Base-by-base conservation (phyloP, 2,797 vertebrate species). In the Accipiter fasciatus region DNA sequence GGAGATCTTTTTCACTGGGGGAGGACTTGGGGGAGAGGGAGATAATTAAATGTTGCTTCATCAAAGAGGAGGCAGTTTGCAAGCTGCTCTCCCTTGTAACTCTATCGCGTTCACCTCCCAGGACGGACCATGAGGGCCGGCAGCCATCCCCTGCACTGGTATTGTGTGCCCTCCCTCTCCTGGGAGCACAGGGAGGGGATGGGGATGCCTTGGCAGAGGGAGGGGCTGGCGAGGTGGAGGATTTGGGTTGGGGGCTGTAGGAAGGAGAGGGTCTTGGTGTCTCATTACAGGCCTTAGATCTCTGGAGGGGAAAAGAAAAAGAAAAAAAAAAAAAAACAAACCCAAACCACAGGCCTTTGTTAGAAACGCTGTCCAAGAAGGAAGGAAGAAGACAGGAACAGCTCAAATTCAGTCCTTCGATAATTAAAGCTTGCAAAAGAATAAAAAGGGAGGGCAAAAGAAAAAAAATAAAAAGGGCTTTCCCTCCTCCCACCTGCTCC, bases 61-160 rank as follows among this genome's bases (percentile, higher is more conserved):
- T 99, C 99, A 99, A 98, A 98, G 98, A 97, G 69, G 98, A 98
- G 98, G 98, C 98, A 98, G 98, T 98, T 98, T 98, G 98, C 99
- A 99, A 99, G 99, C 99, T 99, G 99, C 98, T 99, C 98, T 98
- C 98, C 97, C 98, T 98, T 98, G 98, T 99, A 99, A 99, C 98
- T 98, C 98, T 98, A 99, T 99, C 98, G 75, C 92, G 95, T 98
- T 99, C 98, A 98, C 98, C 99, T 92, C 98, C 98, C 97, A 97
- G 98, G 98, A 98, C 73, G 93, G 98, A 96, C 98, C 95, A 97
- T 80, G 96, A 97, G 98, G 98, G 87, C 98, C 91, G 52, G 97
- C 81, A 78, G 97, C 97, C 97, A 80, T 98, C 97, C 98, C 64
- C 97, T 95, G 97, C 95, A 83, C 98, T 97, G 98, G 98, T 98